These are phyloP conservation scores for Polyommatus icarus DNA, from an alignment of 2,888 invertebrate genomes.

Conservation along the genomic window DNA sequence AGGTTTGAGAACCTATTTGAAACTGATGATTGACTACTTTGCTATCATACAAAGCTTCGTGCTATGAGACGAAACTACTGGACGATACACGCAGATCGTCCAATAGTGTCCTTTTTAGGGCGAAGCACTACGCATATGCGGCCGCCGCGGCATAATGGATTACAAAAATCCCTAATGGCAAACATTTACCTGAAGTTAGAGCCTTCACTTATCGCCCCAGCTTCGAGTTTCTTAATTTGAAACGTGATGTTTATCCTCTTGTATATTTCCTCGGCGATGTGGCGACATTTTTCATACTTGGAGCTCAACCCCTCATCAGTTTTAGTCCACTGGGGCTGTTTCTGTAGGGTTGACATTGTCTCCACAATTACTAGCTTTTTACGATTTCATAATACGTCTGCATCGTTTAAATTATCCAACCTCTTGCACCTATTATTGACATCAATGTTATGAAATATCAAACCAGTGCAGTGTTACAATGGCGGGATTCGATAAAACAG, in stretches of 20 bases:
- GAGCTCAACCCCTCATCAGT: conserved; percentile 54
- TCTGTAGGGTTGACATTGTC: conserved; percentile 65
- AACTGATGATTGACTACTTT: too few species aligned
- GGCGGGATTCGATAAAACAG: conserved; percentile 40
- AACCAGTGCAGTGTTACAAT: conserved; percentile 36
- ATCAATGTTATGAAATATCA: conserved; percentile 48
- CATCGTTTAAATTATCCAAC: conserved; percentile 19
- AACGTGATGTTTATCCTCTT: conserved; percentile 75
- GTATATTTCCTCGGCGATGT: conserved; percentile 75
- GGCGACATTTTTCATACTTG: conserved; percentile 72
- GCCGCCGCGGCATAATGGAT: background rate
- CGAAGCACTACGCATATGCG: too few species aligned
- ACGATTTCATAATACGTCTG: background rate
- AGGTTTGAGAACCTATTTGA: too few species aligned
- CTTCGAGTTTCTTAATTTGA: conserved; percentile 70
- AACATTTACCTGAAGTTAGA: conserved; percentile 62
- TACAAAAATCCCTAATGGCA: background rate
- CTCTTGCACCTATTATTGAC: conserved; percentile 4
- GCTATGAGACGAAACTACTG: too few species aligned
- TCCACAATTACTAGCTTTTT: conserved; percentile 36
- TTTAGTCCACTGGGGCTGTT: conserved; percentile 56
- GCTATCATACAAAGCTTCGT: too few species aligned
- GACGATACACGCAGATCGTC: too few species aligned
- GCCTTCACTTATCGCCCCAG: conserved; percentile 59
- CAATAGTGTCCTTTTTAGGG: too few species aligned